Conservation (phyloP, 2,113 vertebrate species). For the Rhinolophus ferrumequinum region DNA sequence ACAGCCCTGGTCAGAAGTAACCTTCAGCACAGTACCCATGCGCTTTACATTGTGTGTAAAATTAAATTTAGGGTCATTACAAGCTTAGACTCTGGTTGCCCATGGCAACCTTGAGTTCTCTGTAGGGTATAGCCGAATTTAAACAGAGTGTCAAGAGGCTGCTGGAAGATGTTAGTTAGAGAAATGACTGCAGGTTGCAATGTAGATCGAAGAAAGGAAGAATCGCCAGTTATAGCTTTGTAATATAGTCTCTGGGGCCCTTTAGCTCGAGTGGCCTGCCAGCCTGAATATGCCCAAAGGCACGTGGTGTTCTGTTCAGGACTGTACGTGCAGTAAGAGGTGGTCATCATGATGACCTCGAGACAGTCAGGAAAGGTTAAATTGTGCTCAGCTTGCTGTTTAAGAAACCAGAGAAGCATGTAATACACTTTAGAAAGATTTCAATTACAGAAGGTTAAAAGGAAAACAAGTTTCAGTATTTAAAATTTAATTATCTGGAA, state of each 20-base stretch:
- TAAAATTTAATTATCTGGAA: constrained; percentile 76
- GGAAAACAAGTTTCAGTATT: constrained; percentile 70
- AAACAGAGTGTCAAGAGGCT: constrained; percentile 59
- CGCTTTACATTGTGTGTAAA: constrained; percentile 59
- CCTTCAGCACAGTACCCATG: constrained; percentile 29
- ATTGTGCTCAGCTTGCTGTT: neutral
- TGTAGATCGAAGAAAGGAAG: neutral
- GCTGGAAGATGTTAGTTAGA: constrained; percentile 64
- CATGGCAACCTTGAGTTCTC: constrained; percentile 75
- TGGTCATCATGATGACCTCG: neutral
- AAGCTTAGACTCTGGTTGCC: constrained; percentile 70
- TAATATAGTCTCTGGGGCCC: constrained; percentile 47
- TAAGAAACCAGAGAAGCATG: constrained; percentile 55
- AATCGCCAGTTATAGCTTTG: constrained; percentile 65
- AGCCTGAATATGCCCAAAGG: neutral
- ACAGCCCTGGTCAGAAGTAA: neutral
- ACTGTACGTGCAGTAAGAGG: neutral
- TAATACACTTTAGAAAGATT: constrained; percentile 66
- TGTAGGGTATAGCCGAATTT: constrained; percentile 68
- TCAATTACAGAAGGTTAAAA: constrained; percentile 66
- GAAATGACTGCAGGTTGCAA: constrained; percentile 53
- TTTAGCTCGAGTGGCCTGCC: neutral
- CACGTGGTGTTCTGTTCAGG: fast-evolving
- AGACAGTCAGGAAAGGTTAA: constrained; percentile 60
- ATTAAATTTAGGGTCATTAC: constrained; percentile 73